Base-by-base conservation (phyloP, 2,797 vertebrate species). In the Tokudaia muenninki region DNA sequence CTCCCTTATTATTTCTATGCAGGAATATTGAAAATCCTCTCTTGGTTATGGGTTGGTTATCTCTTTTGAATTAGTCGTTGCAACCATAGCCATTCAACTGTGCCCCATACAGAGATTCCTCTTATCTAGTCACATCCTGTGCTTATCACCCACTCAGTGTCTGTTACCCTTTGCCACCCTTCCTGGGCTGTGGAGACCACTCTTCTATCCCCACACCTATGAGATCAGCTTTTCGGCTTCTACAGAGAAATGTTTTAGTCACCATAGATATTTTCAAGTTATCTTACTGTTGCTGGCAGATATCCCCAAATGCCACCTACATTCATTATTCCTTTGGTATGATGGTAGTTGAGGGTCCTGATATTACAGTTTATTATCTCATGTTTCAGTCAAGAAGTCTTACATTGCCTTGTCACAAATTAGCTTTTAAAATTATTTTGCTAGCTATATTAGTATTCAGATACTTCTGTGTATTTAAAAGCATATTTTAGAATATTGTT, bases 381-480 rank as follows among this genome's bases (percentile, higher is more conserved):
- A 67, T 65, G 31, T 94, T 52, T 81, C 50, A 67, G 37, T 65
- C 84, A 87, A 94, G 84, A 94, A 61, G 24, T n/a, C 34, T 34
- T 87, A 47, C 61, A 75, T 79, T 90, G 21, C 14, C 24, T 78
- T 37, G 65, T 65, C 44, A 90, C 22, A 82, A 24, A 78, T 87
- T 81, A 8, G 63, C 90, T 96, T 83, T 2, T 3, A 59, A 83
- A 94, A 94, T 44, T 22, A 44, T 44, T 70, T 95, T 86, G 26
- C 72, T 89, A 82, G 82, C 34, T 70, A 0, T 83, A 55, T 63
- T 77, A 21, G 2, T 87, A 12, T 82, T 91, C 34, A 24, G 47
- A 74, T 75, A 90, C 88, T 93, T 96, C 31, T 75, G 34, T 90
- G 24, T 2, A 52, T 78, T 88, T 89, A 12, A 92, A 91, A 96